Conservation (phyloP, 2,797 vertebrate species). For the Ctenochaetus hawaiiensis region DNA sequence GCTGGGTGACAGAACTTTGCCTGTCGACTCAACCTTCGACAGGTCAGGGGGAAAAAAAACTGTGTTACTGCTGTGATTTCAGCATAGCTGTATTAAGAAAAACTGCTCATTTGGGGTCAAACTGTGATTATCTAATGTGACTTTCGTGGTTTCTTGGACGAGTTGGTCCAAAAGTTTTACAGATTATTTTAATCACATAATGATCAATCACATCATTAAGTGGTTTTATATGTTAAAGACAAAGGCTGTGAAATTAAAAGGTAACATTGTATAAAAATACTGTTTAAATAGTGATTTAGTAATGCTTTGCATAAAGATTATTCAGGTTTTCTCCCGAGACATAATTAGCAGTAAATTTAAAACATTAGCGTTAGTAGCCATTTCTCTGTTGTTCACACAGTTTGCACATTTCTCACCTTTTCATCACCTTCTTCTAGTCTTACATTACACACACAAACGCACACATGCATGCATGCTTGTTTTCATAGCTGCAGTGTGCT, state of each 20-base stretch:
- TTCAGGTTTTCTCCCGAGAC: neutral
- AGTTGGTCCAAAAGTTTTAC: neutral
- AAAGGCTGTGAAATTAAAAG: neutral
- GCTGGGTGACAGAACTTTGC: constrained; percentile 52
- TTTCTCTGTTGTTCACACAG: neutral
- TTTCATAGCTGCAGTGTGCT: constrained; percentile 55
- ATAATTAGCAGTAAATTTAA: neutral
- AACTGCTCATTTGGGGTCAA: neutral
- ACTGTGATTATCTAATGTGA: neutral
- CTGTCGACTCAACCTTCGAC: constrained; percentile 19
- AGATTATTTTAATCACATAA: neutral
- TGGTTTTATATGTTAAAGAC: neutral
- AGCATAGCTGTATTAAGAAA: neutral
- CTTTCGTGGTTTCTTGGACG: neutral
- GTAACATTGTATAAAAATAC: neutral
- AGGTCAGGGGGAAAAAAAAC: constrained; percentile 19
- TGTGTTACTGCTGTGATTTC: neutral
- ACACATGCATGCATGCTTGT: neutral
- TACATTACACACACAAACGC: neutral
- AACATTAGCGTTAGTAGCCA: no score
- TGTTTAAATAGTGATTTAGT: neutral
- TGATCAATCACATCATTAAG: neutral
- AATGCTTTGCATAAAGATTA: neutral
- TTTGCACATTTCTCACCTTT: neutral
- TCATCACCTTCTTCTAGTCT: neutral